These are phyloP conservation scores for Gouania willdenowi DNA, from an alignment of 2,797 vertebrate species.

Conservation along the genomic window DNA sequence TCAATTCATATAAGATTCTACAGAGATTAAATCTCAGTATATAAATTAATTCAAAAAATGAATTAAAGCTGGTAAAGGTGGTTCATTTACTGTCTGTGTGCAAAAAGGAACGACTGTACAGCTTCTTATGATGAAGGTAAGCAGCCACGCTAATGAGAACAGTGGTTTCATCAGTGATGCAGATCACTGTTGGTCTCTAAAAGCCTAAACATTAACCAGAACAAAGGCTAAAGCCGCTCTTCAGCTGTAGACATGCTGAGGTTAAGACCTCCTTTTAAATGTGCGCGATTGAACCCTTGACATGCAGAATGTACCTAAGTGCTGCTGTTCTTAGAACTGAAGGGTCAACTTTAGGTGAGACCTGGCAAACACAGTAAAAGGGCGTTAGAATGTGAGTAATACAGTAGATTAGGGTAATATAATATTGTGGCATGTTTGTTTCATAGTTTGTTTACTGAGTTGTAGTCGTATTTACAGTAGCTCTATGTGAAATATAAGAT, in stretches of 20 bases:
- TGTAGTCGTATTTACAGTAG: no score
- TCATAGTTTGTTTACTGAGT: no score
- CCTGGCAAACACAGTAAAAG: not conserved
- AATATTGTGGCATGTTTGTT: not conserved
- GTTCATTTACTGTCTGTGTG: no score
- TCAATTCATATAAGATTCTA: no score
- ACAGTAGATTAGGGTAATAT: no score
- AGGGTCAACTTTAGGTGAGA: conserved; percentile 1
- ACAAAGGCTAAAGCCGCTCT: conserved; percentile 4
- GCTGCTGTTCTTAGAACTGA: no score
- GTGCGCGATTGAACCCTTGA: conserved; percentile 3
- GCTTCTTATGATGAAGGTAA: no score
- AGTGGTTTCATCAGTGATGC: conserved; percentile 9
- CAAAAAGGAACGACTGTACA: no score
- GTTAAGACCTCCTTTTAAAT: not conserved
- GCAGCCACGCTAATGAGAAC: conserved; percentile 20
- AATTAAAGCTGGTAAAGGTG: no score
- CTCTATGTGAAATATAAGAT: no score
- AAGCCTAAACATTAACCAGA: conserved; percentile 13
- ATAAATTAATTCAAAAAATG: no score
- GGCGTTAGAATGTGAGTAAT: not conserved
- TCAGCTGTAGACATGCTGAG: conserved; percentile 1
- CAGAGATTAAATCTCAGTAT: no score
- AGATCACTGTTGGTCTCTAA: conserved; percentile 3
- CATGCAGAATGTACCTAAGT: not conserved